Evolutionary conservation across 2,797 vertebrate genomes (phyloP), one percentile per base, ranked within the genome.

Genomic region (Argentina silus): DNA sequence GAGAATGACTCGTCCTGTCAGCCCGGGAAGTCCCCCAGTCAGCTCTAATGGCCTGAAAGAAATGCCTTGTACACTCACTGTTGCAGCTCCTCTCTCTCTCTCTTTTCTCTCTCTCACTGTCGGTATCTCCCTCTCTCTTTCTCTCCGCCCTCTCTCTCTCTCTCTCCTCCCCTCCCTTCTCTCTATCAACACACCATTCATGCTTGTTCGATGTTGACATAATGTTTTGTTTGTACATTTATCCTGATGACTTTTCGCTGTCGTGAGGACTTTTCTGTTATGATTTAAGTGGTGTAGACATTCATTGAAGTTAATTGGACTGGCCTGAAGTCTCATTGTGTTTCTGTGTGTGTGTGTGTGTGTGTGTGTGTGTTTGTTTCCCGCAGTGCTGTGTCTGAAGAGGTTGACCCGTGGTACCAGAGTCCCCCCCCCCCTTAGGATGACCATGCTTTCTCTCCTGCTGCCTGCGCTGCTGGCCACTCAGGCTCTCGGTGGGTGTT

Each of bases 391-490:
- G 66, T 79, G 75, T 79, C 75, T 81, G 63, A 81, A 75, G 74
- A 78, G 70, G 71, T 67, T 62, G 17, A 50, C 74, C 73, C 6
- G 66, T 66, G 72, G 75, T 64, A 60, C n/a, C 59, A 44, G 61
- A 48, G 27, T 36, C 4, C 2, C 27, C 27, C 27, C 27, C 42
- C 7, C 77, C 74, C 74, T n/a, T 23, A 64, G 83, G 83, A 84
- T 53, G 80, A 88, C 70, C 84, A 93, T 93, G 92, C 83, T 91
- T 80, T 74, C 82, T 79, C 80, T 93, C 78, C 88, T 94, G 87
- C 82, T 93, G 80, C 69, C 78, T 14, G 51, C 77, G 17, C 82
- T 93, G 82, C 86, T 93, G 83, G 86, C 85, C 23, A 64, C 89
- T 72, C 89, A 87, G 72, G 80, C 88, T 72, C 78, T 85, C 78